Evolutionary conservation across 2,113 vertebrate genomes (phyloP), one percentile per base, ranked within the genome.

Genomic region (Clarias magur): DNA sequence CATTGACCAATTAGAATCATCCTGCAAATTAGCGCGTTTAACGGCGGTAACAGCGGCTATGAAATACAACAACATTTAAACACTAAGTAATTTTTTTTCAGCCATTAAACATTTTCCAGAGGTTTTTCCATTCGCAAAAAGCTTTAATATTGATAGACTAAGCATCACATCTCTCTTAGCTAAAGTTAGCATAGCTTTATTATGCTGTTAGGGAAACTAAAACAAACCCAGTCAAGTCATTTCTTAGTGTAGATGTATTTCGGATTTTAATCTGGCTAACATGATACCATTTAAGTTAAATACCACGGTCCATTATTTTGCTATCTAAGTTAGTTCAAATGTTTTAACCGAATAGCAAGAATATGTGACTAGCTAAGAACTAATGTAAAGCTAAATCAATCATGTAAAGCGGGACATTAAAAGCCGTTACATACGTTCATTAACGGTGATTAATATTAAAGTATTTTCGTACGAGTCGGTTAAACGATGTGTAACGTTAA

Each of bases 1-100:
- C 21, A 42, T 0, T 67, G 23, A 59, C 80, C 80, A 83, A 87
- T 87, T 48, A 67, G 70, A 59, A 75, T 4, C 42, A 25, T 27
- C 34, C 30, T 62, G 12, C 62, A 57, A 75, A 48, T 60, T 11
- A 34, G 30, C 6, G 12, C 1, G 1, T 76, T 76, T 60, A 80
- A 80, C 9, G 27, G 16, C 25, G n/a, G n/a, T 62, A 16, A 59
- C 57, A 59, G 57, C 3, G 12, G 17, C 3, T 59, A 15, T 3
- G 4, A 59, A 59, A 16, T 17, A 15, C 0, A 16, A 15, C 57
- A 19, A 60, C 17, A 5, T 3, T 34, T 9, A 34, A 70, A 27
- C 17, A 16, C 11, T 25, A 70, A 16, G 34, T 34, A 15, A 7
- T 17, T 30, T 0, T 34, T 0, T 0, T 1, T 68, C 27, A 70